Conservation (phyloP, 2,888 invertebrate species). For the Venusia cambrica region DNA sequence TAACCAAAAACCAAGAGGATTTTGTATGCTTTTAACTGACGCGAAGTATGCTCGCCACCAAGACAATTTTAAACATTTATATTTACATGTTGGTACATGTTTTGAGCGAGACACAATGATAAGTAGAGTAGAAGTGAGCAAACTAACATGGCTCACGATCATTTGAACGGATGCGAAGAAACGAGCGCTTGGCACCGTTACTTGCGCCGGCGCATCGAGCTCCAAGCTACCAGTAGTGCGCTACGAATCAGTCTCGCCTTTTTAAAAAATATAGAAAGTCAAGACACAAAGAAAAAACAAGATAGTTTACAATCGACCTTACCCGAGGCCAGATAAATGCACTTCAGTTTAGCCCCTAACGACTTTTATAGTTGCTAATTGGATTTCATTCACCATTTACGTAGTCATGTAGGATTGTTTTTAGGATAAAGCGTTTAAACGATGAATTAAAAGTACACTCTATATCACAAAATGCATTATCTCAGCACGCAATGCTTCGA, state of each 20-base stretch:
- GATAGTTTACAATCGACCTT: constrained; percentile 33
- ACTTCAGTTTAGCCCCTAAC: constrained; percentile 34
- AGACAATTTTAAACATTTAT: too few relatives aligned
- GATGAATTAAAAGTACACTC: constrained; percentile 65
- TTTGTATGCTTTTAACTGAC: too few relatives aligned
- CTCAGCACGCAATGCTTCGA: constrained; percentile 50
- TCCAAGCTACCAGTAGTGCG: constrained; percentile 14
- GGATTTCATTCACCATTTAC: constrained; percentile 45
- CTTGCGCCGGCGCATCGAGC: constrained; percentile 40
- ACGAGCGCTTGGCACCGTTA: constrained; percentile 73
- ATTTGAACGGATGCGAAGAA: constrained; percentile 50
- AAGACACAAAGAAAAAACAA: constrained; percentile 29
- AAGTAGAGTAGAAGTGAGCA: constrained; percentile 28
- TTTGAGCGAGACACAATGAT: too few relatives aligned
- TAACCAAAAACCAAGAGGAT: too few relatives aligned
- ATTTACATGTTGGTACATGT: too few relatives aligned
- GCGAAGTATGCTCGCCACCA: too few relatives aligned
- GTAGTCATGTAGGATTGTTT: too few relatives aligned
- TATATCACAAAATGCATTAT: constrained; percentile 73
- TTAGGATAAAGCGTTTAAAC: constrained; percentile 46
- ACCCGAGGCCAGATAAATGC: constrained; percentile 52
- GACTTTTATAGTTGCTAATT: constrained; percentile 38
- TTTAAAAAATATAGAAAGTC: too few relatives aligned
- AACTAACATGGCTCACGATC: constrained; percentile 37
- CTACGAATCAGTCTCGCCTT: too few relatives aligned